Base-by-base conservation (phyloP, 2,888 invertebrate genomes). In the Eugnorisma glareosa region DNA sequence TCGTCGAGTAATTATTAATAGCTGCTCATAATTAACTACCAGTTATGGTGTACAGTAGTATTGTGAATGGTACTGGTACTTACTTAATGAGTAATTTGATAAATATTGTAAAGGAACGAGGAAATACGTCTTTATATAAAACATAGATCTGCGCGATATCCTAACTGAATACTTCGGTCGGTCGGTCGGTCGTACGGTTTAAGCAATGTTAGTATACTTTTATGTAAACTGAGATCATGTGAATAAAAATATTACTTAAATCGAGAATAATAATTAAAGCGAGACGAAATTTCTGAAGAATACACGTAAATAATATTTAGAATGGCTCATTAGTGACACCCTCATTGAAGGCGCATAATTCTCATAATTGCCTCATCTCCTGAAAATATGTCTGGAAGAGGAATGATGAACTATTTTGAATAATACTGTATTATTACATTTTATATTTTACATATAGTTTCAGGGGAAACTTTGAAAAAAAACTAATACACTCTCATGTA, bases 1-100 rank as follows among this genome's bases (percentile, higher is more conserved):
- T 92, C 87, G 86, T 85, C 73, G 87, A 89, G 90, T 89, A 89
- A 89, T 83, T 87, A 91, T 89, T 91, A 90, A 91, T 92, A 84
- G 78, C 79, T 77, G 79, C 89, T 88, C 77, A 89, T 89, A 87
- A 89, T 84, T 79, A 76, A 71, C 59, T 72, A 74, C 81, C 63
- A 64, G 79, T 78, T 84, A 77, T 67, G 68, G 76, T 75, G 67
- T 48, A 75, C 54, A 43, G 43, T 84, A 75, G n/a, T 74, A 59
- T 69, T 81, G 70, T 86, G 63, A 77, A 84, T 84, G 75, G 61
- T n/a, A n/a, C n/a, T n/a, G n/a, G n/a, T n/a, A n/a, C 51, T 86
- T 69, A 72, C 28, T 67, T 74, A 86, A 75, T 86, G 72, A 86
- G 71, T 67, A 72, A 78, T 74, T 78, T 72, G 31, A 63, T 86